A percentile compares a stretch with the other conserved stretches of the same genome.
These are phyloP conservation scores for Chiridota heheva DNA, from an alignment of 35 echinoderm and acorn worm genomes.

Conservation along the genomic window DNA sequence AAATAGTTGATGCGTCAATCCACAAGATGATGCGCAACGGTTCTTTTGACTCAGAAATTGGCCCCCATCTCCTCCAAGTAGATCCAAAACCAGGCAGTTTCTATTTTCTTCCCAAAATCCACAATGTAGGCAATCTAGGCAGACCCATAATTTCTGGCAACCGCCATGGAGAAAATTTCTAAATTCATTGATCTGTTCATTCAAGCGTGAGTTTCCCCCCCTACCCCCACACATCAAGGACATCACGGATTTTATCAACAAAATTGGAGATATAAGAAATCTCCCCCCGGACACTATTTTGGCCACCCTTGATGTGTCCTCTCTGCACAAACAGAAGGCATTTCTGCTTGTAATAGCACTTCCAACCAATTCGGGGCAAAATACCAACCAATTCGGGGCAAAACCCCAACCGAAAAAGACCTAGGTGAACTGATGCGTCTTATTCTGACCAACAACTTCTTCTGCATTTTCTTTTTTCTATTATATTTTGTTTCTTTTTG, in stretches of 20 bases:
- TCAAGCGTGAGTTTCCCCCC: background rate
- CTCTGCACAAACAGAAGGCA: background rate
- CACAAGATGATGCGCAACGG: too few species aligned
- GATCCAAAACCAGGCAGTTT: slow-evolving; percentile 5
- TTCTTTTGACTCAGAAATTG: slow-evolving; percentile 1
- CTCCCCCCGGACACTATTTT: background rate
- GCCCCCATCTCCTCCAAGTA: slow-evolving; percentile 7
- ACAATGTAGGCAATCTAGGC: slow-evolving; percentile 3
- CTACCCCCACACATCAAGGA: slow-evolving; percentile 24
- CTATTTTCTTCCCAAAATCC: slow-evolving; percentile 22
- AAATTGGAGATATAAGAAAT: background rate
- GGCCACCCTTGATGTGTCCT: background rate
- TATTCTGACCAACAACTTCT: slow-evolving; percentile 12
- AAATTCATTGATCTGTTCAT: slow-evolving; percentile 21
- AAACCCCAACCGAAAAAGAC: slow-evolving; percentile 8
- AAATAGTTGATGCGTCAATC: background rate
- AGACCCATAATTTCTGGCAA: slow-evolving; percentile 6
- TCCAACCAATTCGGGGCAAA: background rate
- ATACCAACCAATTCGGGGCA: background rate
- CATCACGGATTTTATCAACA: slow-evolving; percentile 22
- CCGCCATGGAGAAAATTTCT: slow-evolving; percentile 17
- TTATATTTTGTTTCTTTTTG: too few species aligned
- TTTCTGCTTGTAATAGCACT: background rate
- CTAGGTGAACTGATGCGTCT: background rate
- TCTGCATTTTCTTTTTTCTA: too few species aligned